A percentile compares a stretch with the other conserved stretches of the same genome.
phyloP scores from a whole-genome alignment of 2,113 vertebrate species.

The Dromas ardeola region DNA sequence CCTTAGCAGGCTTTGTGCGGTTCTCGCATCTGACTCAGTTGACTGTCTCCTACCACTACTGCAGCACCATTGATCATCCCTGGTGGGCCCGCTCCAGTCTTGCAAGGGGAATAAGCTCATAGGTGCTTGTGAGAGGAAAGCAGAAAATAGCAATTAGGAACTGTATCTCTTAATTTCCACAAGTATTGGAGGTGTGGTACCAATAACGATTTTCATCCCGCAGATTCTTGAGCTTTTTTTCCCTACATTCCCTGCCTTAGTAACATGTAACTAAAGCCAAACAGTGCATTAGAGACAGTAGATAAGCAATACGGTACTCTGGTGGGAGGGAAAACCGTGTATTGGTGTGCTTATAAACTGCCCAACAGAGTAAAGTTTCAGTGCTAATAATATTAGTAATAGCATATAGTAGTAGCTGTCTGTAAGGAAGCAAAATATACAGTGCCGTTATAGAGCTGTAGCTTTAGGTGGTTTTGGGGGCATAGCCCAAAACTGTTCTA shows the following conservation, averaged over 20 bases:
- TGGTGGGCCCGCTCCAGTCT: background rate
- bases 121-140: background rate
- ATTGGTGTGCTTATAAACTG: background rate
- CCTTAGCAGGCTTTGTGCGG: background rate
- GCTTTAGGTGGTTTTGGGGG: background rate
- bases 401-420: background rate
- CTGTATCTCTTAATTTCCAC: background rate
- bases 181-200: background rate
- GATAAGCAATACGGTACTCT: background rate
- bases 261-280: background rate
- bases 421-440: background rate
- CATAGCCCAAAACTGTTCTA: background rate
- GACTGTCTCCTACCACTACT: background rate
- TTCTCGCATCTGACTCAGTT: background rate
- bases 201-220: background rate
- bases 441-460: fast-evolving
- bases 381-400: background rate
- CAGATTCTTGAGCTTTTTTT: background rate
- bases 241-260: background rate
- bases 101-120: background rate
- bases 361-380: background rate
- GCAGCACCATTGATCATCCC: fast-evolving
- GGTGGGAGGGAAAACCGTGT: background rate
- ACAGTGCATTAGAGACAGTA: background rate
- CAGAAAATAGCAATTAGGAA: background rate